Conservation (phyloP, 1,140 invertebrate genomes). For the Panagrolaimus sp. region DNA sequence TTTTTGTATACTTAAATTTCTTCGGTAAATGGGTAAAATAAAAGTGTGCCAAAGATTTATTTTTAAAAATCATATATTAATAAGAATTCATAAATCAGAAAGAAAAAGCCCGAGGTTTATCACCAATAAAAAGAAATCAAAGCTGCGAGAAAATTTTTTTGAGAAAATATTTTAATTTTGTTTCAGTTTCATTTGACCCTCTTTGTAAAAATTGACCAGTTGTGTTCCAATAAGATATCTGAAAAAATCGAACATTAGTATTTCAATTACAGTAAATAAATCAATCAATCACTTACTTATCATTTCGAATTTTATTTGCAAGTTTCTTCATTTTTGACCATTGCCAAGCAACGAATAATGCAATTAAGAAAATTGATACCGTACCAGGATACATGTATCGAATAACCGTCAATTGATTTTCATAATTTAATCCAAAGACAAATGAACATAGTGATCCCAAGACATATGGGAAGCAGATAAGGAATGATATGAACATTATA, state of each 20-base stretch:
- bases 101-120: too few species aligned
- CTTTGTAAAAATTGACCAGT: constrained; percentile 73
- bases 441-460: constrained; percentile 14
- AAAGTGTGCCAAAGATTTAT: too few species aligned
- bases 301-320: constrained; percentile 97
- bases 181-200: constrained; percentile 17
- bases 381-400: constrained; percentile 85
- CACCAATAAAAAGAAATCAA: too few species aligned
- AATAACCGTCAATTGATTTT: constrained; percentile 72
- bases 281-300: constrained; percentile 70
- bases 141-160: too few species aligned
- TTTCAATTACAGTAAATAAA: neutral
- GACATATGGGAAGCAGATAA: constrained; percentile 47
- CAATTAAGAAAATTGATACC: constrained; percentile 69
- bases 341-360: constrained; percentile 71
- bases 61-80: too few species aligned
- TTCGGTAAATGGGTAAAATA: too few species aligned
- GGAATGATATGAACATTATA: constrained; percentile 64
- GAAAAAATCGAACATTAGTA: neutral
- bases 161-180: neutral
- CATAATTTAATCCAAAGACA: constrained; percentile 58
- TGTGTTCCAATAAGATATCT: constrained; percentile 82
- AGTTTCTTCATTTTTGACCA: constrained; percentile 84
- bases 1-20: too few species aligned
- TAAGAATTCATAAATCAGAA: too few species aligned